These are phyloP conservation scores for Meandrusa payeni DNA, from an alignment of 2,888 invertebrate species.

Conservation along the genomic window DNA sequence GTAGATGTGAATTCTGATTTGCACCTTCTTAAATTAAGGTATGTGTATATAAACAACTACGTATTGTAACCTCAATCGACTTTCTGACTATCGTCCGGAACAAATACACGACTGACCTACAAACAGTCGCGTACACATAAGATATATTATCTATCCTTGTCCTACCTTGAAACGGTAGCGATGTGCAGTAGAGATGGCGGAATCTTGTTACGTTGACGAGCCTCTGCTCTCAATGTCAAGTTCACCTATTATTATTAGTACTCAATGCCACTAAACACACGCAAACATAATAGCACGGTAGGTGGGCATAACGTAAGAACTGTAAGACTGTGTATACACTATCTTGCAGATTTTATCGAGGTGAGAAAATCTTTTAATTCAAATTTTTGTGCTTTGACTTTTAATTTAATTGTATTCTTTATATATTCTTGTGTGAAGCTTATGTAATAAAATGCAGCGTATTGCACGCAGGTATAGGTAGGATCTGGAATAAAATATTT, in stretches of 20 bases:
- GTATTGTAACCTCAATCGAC: conserved; percentile 78
- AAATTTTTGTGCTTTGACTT: too few species aligned
- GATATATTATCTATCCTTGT: conserved; percentile 63
- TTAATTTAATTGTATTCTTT: too few species aligned
- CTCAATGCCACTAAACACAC: conserved; percentile 77
- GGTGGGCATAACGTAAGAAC: conserved; percentile 43
- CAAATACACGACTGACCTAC: conserved; percentile 79
- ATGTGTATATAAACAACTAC: conserved; percentile 41
- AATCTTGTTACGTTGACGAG: conserved; percentile 73
- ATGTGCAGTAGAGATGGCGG: conserved; percentile 61
- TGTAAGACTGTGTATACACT: too few species aligned
- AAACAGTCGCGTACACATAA: conserved; percentile 68
- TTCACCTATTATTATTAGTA: conserved; percentile 80
- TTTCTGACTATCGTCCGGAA: conserved; percentile 79
- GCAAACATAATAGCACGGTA: conserved; percentile 59
- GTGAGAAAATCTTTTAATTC: too few species aligned
- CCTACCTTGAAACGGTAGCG: conserved; percentile 40
- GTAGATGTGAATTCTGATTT: too few species aligned
- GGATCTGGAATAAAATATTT: too few species aligned
- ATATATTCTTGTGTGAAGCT: too few species aligned
- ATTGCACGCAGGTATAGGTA: too few species aligned
- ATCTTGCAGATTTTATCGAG: too few species aligned
- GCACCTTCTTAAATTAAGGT: conserved; percentile 18
- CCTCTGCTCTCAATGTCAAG: conserved; percentile 79
- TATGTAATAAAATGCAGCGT: too few species aligned